These are phyloP conservation scores for Sphaerophoria rueppellii DNA, from an alignment of 2,888 invertebrate species.

Conservation along the genomic window DNA sequence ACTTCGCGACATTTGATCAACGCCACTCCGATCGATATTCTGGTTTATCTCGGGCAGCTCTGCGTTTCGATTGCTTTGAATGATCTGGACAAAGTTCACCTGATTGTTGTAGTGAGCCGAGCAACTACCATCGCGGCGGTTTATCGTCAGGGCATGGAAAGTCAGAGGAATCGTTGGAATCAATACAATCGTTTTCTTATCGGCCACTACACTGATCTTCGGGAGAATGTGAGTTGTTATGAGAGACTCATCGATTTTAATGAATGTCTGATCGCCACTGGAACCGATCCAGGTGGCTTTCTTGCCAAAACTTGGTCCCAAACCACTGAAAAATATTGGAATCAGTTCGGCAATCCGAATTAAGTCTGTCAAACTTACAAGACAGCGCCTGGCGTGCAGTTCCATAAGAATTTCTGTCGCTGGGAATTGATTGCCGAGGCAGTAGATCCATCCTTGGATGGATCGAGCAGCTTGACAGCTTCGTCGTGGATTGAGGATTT, in stretches of 20 bases:
- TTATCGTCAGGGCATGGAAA: slow-evolving; percentile 94
- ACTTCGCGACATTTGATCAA: slow-evolving; percentile 81
- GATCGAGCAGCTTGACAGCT: slow-evolving; percentile 51
- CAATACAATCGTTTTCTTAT: slow-evolving; percentile 91
- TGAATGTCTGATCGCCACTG: slow-evolving; percentile 97
- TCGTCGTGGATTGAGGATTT: slow-evolving; percentile 74
- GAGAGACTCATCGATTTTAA: slow-evolving; percentile 95
- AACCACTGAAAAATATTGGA: slow-evolving; percentile 80
- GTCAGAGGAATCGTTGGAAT: slow-evolving; percentile 91
- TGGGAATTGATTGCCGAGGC: slow-evolving; percentile 78
- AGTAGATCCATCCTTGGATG: slow-evolving; percentile 76
- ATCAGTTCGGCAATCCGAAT: neutral
- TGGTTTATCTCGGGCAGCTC: slow-evolving; percentile 80
- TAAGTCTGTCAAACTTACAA: slow-evolving; percentile 77
- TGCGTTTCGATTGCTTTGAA: slow-evolving; percentile 84
- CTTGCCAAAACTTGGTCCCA: slow-evolving; percentile 92
- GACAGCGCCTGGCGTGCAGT: slow-evolving; percentile 81
- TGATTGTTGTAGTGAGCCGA: slow-evolving; percentile 93
- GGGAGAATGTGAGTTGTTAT: slow-evolving; percentile 95
- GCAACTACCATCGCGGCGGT: slow-evolving; percentile 93
- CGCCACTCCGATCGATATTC: slow-evolving; percentile 76
- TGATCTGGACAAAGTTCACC: slow-evolving; percentile 89
- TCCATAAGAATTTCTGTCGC: slow-evolving; percentile 82
- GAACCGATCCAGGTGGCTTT: slow-evolving; percentile 97
- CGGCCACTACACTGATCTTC: slow-evolving; percentile 94